phyloP scores from a whole-genome alignment of 2,113 vertebrate species.

The Capricornis sumatraensis region DNA sequence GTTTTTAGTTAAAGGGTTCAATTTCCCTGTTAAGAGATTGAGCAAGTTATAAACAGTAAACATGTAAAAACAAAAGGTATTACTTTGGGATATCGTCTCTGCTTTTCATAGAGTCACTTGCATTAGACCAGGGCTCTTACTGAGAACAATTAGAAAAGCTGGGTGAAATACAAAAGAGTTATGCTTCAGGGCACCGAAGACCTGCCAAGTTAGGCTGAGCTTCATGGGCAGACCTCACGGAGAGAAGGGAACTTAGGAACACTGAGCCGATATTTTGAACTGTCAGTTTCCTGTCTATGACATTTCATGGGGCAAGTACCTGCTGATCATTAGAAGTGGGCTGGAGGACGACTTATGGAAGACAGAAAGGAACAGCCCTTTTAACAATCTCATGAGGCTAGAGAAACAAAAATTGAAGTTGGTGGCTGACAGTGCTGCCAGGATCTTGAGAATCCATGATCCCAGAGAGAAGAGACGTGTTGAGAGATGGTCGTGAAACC shows the following conservation, averaged over 20 bases:
- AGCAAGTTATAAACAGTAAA: background rate
- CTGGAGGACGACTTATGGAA: background rate
- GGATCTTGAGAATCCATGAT: background rate
- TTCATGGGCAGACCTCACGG: background rate
- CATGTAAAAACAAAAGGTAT: background rate
- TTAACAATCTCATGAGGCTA: background rate
- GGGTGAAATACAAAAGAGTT: background rate
- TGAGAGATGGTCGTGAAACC: background rate
- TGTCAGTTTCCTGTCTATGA: background rate
- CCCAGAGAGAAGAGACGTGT: background rate
- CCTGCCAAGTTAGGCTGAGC: background rate
- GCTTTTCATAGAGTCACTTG: background rate
- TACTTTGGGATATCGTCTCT: background rate
- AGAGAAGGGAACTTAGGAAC: background rate
- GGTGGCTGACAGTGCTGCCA: background rate
- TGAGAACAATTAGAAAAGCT: background rate
- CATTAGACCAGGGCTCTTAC: background rate
- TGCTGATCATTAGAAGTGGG: background rate
- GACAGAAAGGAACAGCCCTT: background rate
- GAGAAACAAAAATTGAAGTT: background rate
- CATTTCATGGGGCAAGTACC: background rate
- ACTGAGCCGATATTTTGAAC: background rate
- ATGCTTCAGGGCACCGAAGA: background rate
- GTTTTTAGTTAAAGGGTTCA: background rate
- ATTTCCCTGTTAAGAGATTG: background rate